A percentile compares a stretch with the other conserved stretches of the same genome.
phyloP scores from a whole-genome alignment of 2,797 vertebrate genomes.

The Liparis tanakae region DNA sequence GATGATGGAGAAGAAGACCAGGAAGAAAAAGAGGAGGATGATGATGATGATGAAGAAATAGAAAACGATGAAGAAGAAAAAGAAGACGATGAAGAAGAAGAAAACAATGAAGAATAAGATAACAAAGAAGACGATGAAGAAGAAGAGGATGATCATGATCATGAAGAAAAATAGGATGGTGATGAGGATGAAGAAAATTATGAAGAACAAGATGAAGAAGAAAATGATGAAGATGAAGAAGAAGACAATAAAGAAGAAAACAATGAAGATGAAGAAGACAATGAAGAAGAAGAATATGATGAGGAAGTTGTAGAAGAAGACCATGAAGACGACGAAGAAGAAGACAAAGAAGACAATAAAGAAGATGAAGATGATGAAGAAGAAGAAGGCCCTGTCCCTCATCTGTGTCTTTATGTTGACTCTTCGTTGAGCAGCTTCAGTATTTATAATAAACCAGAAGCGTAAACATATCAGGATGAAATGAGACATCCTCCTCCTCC shows the following conservation, averaged over 20 bases:
- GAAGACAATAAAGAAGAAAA: no score
- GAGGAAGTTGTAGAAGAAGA: background rate
- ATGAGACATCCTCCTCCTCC: background rate
- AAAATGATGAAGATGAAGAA: no score
- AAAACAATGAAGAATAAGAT: background rate
- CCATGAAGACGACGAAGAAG: background rate
- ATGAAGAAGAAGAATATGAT: no score
- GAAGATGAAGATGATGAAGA: slow-evolving; percentile 8
- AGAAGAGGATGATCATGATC: background rate
- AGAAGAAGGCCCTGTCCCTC: background rate
- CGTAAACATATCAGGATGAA: background rate
- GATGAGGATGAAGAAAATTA: no score
- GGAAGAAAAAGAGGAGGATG: no score
- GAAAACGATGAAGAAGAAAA: no score
- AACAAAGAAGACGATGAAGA: background rate
- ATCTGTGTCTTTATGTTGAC: background rate
- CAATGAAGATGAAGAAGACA: no score
- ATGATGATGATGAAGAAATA: no score
- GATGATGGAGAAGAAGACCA: no score
- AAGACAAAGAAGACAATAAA: no score
- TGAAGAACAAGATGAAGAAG: no score
- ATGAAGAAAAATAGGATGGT: no score
- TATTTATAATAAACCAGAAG: background rate
- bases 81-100: background rate
- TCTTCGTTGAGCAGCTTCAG: background rate